Evolutionary conservation across 1,140 invertebrate genomes (phyloP), one percentile per base, ranked within the genome.

Genomic region (Octopus sinensis): DNA sequence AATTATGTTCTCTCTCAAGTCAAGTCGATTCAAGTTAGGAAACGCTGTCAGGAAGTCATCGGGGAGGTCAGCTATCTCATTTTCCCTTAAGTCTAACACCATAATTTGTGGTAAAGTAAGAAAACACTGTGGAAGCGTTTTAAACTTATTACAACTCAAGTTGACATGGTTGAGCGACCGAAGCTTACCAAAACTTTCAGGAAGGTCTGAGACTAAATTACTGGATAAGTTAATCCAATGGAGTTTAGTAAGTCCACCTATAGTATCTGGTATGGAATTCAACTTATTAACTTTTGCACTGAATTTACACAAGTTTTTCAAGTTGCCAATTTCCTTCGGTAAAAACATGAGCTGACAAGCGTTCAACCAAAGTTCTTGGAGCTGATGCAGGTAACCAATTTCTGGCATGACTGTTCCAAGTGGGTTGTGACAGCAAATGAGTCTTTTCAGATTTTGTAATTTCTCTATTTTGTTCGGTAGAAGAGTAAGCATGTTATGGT

Each of bases 401-500:
- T 88, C 87, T 77, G 84, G 68, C 1, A 85, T 82, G 17, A 90
- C 56, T 77, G 85, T 62, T 77, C 86, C 85, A 4, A 90, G 79
- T 10, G 85, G 86, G 82, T 90, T 90, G 62, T 85, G 80, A 83
- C 87, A 89, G 13, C 86, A 71, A 84, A 86, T 90, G 6, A 90
- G 83, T 80, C 87, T 86, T 56, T 62, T 86, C 9, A 90, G 84
- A 75, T 86, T 86, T 52, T 79, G 82, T 23, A 90, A 81, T 54
- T 83, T 86, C 13, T 84, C 81, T 43, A 89, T 84, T 30, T 84
- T 86, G 7, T 84, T 80, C 30, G 89, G 89, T 43, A 90, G 79
- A 82, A 90, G 85, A 23, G 89, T 88, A 54, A 90, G 80, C 78
- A 88, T 85, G 56, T 90, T 90, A 83, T 88, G 85, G 82, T 89